Evolutionary conservation across 2,113 vertebrate species (phyloP).

Genomic region (Dolichotis patagonum): DNA sequence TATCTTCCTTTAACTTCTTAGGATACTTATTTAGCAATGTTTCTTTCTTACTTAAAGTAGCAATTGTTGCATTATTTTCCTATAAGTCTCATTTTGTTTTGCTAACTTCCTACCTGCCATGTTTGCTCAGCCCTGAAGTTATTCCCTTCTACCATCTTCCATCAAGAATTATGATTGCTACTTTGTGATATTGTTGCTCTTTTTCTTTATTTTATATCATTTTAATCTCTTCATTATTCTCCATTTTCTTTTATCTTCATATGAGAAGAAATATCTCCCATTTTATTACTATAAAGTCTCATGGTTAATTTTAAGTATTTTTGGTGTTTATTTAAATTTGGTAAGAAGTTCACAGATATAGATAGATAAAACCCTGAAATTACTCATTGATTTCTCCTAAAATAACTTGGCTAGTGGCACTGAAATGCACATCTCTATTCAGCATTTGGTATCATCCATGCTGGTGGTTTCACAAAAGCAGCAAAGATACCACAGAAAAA

Average conservation of each 20-base stretch:
- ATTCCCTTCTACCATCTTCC: neutral
- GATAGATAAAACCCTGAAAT: neutral
- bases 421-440: neutral
- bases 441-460: neutral
- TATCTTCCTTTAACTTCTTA: constrained; percentile 48
- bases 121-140: neutral
- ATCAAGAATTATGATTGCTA: neutral
- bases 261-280: neutral
- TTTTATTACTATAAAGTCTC: neutral
- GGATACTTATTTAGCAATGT: neutral
- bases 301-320: constrained; percentile 19
- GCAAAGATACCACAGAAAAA: neutral
- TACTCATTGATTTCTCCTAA: neutral
- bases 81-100: neutral
- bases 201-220: neutral
- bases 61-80: neutral
- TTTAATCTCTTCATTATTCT: neutral
- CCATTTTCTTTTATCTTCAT: neutral
- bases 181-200: neutral
- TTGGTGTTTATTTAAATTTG: constrained; percentile 28
- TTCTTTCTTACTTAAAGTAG: constrained; percentile 41
- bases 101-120: neutral
- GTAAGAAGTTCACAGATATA: neutral
- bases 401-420: neutral
- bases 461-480: neutral